These are phyloP conservation scores for Panzeria rudis DNA, from an alignment of 2,888 invertebrate species.

Conservation along the genomic window DNA sequence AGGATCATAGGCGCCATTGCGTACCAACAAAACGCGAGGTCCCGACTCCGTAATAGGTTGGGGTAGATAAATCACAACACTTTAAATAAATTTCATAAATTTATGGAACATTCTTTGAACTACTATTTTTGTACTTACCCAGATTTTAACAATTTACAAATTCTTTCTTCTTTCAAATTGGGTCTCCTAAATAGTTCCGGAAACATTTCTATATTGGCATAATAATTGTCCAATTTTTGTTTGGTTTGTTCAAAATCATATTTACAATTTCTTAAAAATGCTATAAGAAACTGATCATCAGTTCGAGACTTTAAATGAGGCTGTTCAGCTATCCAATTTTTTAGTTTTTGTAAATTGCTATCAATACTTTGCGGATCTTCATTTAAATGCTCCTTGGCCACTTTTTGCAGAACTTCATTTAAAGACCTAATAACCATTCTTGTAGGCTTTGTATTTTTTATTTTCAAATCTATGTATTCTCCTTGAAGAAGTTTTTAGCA, in stretches of 20 bases:
- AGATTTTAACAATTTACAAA: constrained; percentile 45
- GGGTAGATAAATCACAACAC: constrained; percentile 79
- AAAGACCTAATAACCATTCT: constrained; percentile 63
- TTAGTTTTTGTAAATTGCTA: constrained; percentile 80
- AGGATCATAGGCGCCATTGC: constrained; percentile 84
- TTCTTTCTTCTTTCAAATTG: constrained; percentile 35
- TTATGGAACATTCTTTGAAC: neutral
- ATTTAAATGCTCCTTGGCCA: constrained; percentile 83
- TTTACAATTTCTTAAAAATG: constrained; percentile 84
- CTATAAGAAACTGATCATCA: constrained; percentile 83
- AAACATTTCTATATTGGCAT: constrained; percentile 84
- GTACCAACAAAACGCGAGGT: constrained; percentile 84
- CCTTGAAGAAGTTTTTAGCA: neutral
- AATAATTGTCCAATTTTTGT: constrained; percentile 85
- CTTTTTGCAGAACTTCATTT: constrained; percentile 73
- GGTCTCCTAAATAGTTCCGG: constrained; percentile 50
- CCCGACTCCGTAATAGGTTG: constrained; percentile 83
- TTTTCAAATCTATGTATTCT: constrained; percentile 1
- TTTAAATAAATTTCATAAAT: constrained; percentile 58
- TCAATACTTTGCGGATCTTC: constrained; percentile 80
- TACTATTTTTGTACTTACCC: constrained; percentile 29
- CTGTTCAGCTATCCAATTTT: constrained; percentile 84
- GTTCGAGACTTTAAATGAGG: constrained; percentile 80
- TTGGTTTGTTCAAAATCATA: constrained; percentile 84
- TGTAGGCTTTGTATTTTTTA: neutral